These are phyloP conservation scores for Montipora cactus DNA, from an alignment of 64 coral and sea anemone genomes.

Conservation along the genomic window DNA sequence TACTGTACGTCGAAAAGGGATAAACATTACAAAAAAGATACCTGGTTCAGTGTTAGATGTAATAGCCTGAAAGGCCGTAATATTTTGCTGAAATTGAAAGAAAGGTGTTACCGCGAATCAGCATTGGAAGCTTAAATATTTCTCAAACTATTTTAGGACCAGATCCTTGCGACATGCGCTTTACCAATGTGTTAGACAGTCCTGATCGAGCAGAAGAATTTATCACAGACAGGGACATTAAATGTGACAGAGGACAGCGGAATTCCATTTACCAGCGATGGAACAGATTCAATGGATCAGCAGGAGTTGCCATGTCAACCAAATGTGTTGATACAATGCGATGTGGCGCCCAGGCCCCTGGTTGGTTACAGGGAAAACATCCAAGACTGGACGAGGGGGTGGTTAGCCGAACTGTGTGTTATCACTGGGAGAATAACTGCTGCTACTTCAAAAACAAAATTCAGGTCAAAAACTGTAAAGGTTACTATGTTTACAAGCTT, in stretches of 20 bases:
- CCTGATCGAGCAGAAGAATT: constrained; percentile 36
- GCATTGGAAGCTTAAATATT: too few species aligned
- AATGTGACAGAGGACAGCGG: background rate
- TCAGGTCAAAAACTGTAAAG: constrained; percentile 42
- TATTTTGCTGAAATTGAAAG: too few species aligned
- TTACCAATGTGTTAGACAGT: constrained; percentile 4
- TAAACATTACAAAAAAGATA: too few species aligned
- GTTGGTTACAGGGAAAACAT: constrained; percentile 7
- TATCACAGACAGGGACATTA: background rate
- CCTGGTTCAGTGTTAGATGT: too few species aligned
- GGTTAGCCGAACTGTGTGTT: constrained; percentile 15
- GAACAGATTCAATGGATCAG: constrained; percentile 26
- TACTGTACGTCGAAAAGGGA: too few species aligned
- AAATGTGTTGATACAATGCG: constrained; percentile 38
- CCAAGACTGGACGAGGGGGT: constrained; percentile 3
- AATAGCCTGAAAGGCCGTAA: too few species aligned
- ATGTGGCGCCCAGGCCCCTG: constrained; percentile 16
- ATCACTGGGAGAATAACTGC: constrained; percentile 13
- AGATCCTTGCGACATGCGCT: constrained; percentile 30
- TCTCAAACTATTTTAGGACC: background rate
- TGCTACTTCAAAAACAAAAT: constrained; percentile 27
- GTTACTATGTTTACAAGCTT: constrained; percentile 37
- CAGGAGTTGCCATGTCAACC: constrained; percentile 34
- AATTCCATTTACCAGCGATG: constrained; percentile 5
- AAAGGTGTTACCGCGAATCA: too few species aligned